Percentiles rank a stretch among this genome's conserved stretches.
Conservation (phyloP, 2,888 invertebrate species). For the Drymonia ruficornis region DNA sequence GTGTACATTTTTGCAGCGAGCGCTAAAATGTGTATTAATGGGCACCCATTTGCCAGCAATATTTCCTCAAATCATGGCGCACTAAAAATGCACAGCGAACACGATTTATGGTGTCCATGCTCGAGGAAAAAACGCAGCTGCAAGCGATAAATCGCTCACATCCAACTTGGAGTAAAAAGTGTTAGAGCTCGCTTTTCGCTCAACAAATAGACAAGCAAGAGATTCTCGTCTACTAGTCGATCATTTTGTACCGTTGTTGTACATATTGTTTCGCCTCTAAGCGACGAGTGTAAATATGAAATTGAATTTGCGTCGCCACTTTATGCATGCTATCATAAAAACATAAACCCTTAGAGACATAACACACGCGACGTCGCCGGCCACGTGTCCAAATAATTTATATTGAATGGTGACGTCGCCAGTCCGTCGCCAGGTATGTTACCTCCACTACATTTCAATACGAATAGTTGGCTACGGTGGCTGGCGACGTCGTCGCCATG, state of each 20-base stretch:
- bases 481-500: too few species aligned
- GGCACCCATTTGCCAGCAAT: slow-evolving; percentile 27
- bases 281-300: slow-evolving; percentile 45
- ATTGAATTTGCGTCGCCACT: slow-evolving; percentile 49
- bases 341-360: too few species aligned
- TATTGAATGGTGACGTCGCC: too few species aligned
- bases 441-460: too few species aligned
- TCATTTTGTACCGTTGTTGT: slow-evolving; percentile 57
- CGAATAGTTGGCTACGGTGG: too few species aligned
- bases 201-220: slow-evolving; percentile 55
- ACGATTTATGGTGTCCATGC: slow-evolving; percentile 53
- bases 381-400: too few species aligned
- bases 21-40: slow-evolving; percentile 8
- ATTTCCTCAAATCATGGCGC: slow-evolving; percentile 40
- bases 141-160: slow-evolving; percentile 64
- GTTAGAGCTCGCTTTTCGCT: slow-evolving; percentile 51
- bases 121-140: slow-evolving; percentile 57
- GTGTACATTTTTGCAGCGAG: slow-evolving; percentile 4
- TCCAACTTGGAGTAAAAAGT: slow-evolving; percentile 53
- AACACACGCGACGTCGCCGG: too few species aligned
- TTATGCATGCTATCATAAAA: slow-evolving; percentile 18
- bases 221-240: slow-evolving; percentile 49
- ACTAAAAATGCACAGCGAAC: slow-evolving; percentile 44
- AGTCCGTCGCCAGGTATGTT: too few species aligned
- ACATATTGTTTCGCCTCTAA: slow-evolving; percentile 56